Evolutionary conservation across 2,113 vertebrate species (phyloP), one percentile per base, ranked within the genome.

Genomic region (Mirounga angustirostris): DNA sequence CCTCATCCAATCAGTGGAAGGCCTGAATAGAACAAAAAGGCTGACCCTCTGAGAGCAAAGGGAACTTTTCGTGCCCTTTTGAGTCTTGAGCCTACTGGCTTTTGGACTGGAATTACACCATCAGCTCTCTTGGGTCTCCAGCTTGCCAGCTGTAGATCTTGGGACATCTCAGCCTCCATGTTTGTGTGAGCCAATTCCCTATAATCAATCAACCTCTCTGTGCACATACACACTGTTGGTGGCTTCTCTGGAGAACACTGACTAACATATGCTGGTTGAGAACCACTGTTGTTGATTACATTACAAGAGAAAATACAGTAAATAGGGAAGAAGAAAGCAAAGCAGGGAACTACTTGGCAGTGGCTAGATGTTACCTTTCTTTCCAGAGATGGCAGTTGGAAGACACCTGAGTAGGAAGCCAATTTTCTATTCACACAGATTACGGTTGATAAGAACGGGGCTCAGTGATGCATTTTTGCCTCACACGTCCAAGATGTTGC

Each of bases 341-440:
- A 94, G 86, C 61, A 89, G 94, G 58, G 92, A 91, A 59, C 21
- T 94, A 84, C 36, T 54, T 22, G 46, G 65, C 46, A 88, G 76
- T 52, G 63, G 33, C 40, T 65, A 82, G 24, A 52, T 5, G 63
- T 8, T 28, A 69, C 7, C 58, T 94, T 96, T 89, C 87, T 95
- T 89, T 69, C n/a, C 82, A 90, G 84, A 92, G 69, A 94, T 30
- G 2, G 59, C 9, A 58, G 58, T 2, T 90, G 46, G 52, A 61
- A 87, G 89, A n/a, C 52, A 54, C 7, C 65, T 56, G 71, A 69
- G 50, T 43, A 65, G 19, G n/a, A 82, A 7, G 56, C 4, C 13
- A 52, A 18, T 91, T 30, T 92, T 90, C 92, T 93, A 22, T 87
- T 74, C 93, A n/a, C 50, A 94, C 61, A 89, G 56, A 67, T 22